Percentiles rank a stretch among this genome's conserved stretches.
These are phyloP conservation scores for Fistularia commersonii DNA, from an alignment of 2,797 vertebrate species.

Conservation along the genomic window DNA sequence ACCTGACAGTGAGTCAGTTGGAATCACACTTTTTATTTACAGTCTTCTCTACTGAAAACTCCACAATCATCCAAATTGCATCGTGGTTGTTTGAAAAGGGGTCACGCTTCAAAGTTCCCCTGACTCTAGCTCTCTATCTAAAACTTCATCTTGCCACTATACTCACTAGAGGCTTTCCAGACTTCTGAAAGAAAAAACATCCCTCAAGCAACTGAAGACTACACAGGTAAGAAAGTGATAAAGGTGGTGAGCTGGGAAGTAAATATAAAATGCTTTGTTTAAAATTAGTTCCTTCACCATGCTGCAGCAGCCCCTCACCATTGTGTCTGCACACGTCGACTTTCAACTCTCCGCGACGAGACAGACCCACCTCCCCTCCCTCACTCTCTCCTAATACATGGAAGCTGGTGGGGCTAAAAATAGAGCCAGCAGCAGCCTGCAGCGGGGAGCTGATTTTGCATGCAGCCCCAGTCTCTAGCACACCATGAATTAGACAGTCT, in stretches of 20 bases:
- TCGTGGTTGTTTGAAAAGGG: constrained; percentile 43
- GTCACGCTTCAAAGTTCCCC: constrained; percentile 47
- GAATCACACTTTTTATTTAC: constrained; percentile 42
- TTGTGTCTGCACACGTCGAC: constrained; percentile 75
- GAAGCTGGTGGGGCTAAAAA: constrained; percentile 70
- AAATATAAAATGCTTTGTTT: constrained; percentile 17
- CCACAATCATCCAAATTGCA: constrained; percentile 38
- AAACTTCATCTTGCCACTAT: constrained; percentile 28
- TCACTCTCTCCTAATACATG: constrained; percentile 52
- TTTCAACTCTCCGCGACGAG: constrained; percentile 76
- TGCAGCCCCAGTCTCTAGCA: constrained; percentile 70
- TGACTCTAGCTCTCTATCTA: constrained; percentile 37
- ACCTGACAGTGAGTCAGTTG: constrained; percentile 31
- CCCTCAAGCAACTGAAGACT: constrained; percentile 22
- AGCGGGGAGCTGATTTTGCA: constrained; percentile 73
- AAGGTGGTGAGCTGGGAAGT: constrained; percentile 26
- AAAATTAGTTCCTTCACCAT: constrained; percentile 36
- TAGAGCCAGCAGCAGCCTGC: constrained; percentile 72
- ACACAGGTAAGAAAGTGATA: constrained; percentile 34
- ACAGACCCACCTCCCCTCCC: constrained; percentile 40
- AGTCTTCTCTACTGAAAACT: constrained; percentile 39
- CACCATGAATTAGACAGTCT: constrained; percentile 55
- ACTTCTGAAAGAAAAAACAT: constrained; percentile 26
- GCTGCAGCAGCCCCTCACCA: constrained; percentile 58
- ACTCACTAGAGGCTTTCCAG: constrained; percentile 25